Evolutionary conservation across 2,888 invertebrate genomes (phyloP), one percentile per base, ranked within the genome.

Genomic region (Drosophila sordidapex): DNA sequence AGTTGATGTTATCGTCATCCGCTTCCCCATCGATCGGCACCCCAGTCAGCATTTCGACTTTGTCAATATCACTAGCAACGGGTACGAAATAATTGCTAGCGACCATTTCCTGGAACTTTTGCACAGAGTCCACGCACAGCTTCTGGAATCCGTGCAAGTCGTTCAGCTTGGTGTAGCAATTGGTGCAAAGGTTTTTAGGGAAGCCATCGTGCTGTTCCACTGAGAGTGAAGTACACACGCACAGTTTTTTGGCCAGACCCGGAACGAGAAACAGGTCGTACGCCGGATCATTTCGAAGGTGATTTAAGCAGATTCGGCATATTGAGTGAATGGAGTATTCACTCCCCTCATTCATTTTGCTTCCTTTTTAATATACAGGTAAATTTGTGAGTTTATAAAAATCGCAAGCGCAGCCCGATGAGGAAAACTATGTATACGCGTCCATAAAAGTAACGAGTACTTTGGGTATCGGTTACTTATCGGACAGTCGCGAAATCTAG

Each of bases 151-250:
- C 88, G 4, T 92, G 89, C 69, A 91, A 60, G 8, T 92, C 92
- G 64, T 89, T 82, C 8, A 92, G 82, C 6, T 84, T 82, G 0
- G 70, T 76, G 62, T 82, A 90, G 52, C 92, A 92, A 36, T 60
- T 70, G 7, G 79, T 75, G 72, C 92, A 92, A 15, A 92, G 81
- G 59, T 82, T 89, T 43, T 84, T 89, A 2, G 92, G 93, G 27
- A 90, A 92, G 2, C 91, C 93, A 73, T 92, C 92, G 56, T 90
- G 83, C 48, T 82, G 84, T 25, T 92, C 91, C 70, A 92, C 91
- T 0, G 83, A 81, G 29, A 92, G 72, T 11, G 92, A 89, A 10
- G 92, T 92, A 65, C 91, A 92, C 43, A 88, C 81, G 66, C 86
- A 84, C 10, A 92, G 69, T 70, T 92, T 92, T 57, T 91, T 90